Evolutionary conservation across 2,888 invertebrate species (phyloP).

Genomic region (Pseudococcus jackbeardsleyi): DNA sequence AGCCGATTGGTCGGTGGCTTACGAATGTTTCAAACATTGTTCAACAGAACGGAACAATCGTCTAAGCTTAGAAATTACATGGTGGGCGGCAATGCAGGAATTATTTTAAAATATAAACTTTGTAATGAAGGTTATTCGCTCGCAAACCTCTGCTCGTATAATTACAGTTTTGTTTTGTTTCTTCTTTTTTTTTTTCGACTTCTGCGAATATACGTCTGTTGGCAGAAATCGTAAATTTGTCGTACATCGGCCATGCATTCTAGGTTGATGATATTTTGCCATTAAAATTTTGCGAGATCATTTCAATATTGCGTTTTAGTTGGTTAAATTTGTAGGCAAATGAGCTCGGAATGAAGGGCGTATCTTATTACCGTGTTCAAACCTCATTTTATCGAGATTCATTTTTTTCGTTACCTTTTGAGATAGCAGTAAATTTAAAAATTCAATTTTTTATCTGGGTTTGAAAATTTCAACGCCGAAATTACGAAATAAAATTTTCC

Average conservation of each 20-base stretch:
- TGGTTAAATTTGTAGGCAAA: neutral
- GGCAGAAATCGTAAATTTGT: slow-evolving; percentile 17
- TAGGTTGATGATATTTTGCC: neutral
- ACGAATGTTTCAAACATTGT: slow-evolving; percentile 31
- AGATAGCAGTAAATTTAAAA: too few relatives aligned
- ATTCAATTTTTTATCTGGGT: too few relatives aligned
- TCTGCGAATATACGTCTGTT: neutral
- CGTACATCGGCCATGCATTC: slow-evolving; percentile 26
- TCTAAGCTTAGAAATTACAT: slow-evolving; percentile 21
- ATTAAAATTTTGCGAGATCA: neutral
- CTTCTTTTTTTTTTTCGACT: neutral
- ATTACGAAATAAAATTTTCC: too few relatives aligned
- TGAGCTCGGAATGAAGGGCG: neutral
- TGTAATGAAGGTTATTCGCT: slow-evolving; percentile 51
- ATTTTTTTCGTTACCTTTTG: neutral
- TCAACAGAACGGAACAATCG: slow-evolving; percentile 13
- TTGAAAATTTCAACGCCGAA: too few relatives aligned
- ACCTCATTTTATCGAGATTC: neutral
- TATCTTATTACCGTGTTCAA: neutral
- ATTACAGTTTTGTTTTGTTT: neutral
- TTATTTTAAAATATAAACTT: slow-evolving; percentile 46
- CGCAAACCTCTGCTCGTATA: neutral
- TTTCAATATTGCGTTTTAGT: neutral
- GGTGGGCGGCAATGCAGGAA: slow-evolving; percentile 39
- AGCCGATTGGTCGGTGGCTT: neutral